A percentile compares a stretch with the other conserved stretches of the same genome.
These are phyloP conservation scores for Choristoneura fumiferana DNA, from an alignment of 1,140 invertebrate genomes.

Conservation along the genomic window DNA sequence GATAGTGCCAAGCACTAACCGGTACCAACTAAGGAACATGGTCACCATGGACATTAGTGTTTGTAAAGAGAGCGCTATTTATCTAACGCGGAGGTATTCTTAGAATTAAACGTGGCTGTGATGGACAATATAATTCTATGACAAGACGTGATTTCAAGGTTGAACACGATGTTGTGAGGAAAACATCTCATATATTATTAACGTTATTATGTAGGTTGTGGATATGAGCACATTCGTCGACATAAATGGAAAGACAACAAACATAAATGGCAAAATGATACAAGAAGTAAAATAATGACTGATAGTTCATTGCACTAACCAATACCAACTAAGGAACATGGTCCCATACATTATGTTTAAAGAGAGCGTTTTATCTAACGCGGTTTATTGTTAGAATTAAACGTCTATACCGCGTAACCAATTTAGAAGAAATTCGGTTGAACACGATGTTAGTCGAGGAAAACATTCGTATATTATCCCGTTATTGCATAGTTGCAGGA, in stretches of 20 bases:
- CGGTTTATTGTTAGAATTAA: too few relatives aligned
- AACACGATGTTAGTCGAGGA: too few relatives aligned
- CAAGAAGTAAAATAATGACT: neutral
- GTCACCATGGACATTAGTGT: constrained; percentile 8
- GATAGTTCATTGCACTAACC: constrained; percentile 17
- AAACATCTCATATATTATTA: constrained; percentile 5
- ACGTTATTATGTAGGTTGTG: constrained; percentile 1
- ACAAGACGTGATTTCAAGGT: neutral
- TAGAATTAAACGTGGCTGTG: neutral
- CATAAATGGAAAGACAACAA: constrained; percentile 3
- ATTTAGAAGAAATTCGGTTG: too few relatives aligned
- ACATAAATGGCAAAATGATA: constrained; percentile 4
- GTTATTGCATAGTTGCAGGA: too few relatives aligned
- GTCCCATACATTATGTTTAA: too few relatives aligned
- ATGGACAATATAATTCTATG: constrained; percentile 12
- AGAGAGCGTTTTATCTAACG: too few relatives aligned
- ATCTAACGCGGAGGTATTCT: neutral
- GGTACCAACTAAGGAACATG: constrained; percentile 9
- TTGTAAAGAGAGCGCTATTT: neutral
- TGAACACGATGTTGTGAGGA: neutral
- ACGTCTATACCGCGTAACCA: too few relatives aligned
- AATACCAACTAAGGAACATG: neutral
- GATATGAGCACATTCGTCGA: neutral
- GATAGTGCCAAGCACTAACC: constrained; percentile 5
- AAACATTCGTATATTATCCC: too few relatives aligned